Percentiles rank a stretch among this genome's conserved stretches.
Conservation (phyloP, 2,888 invertebrate species). For the Peribatodes rhomboidaria region DNA sequence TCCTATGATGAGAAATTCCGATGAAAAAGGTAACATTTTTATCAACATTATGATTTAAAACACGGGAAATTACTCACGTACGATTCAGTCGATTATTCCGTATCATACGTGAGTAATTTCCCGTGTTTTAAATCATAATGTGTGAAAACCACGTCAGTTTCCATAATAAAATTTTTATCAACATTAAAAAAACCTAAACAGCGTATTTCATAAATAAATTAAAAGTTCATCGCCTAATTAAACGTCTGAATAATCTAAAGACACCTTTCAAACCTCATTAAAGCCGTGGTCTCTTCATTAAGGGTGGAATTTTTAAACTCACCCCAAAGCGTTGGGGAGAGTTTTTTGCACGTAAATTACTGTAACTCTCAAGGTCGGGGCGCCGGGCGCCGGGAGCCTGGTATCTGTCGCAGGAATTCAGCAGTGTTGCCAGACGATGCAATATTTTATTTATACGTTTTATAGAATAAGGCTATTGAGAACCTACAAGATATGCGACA, state of each 20-base stretch:
- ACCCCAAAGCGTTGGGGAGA: conserved; percentile 40
- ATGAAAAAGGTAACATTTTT: too few species aligned
- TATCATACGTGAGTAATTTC: too few species aligned
- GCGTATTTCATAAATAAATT: conserved; percentile 51
- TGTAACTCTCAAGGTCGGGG: conserved; percentile 65
- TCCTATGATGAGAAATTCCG: too few species aligned
- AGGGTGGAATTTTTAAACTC: conserved; percentile 62
- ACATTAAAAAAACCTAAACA: conserved; percentile 7
- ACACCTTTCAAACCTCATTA: conserved; percentile 59
- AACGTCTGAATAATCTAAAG: conserved; percentile 53
- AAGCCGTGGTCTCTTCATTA: conserved; percentile 56
- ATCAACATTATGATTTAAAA: too few species aligned
- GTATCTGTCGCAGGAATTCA: conserved; percentile 44
- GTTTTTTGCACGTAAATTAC: conserved; percentile 56
- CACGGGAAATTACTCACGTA: too few species aligned
- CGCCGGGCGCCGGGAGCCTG: conserved; percentile 43
- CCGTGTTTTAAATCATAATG: too few species aligned
- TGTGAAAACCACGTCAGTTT: too few species aligned
- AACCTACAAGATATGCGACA: too few species aligned
- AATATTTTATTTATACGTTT: neutral
- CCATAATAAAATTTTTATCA: neutral
- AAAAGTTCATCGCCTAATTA: conserved; percentile 59
- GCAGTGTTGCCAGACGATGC: conserved; percentile 3
- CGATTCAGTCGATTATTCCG: too few species aligned
- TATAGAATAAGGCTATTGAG: neutral